phyloP scores from a whole-genome alignment of 92 coral and sea anemone species.

The Epizoanthus illoricatus region DNA sequence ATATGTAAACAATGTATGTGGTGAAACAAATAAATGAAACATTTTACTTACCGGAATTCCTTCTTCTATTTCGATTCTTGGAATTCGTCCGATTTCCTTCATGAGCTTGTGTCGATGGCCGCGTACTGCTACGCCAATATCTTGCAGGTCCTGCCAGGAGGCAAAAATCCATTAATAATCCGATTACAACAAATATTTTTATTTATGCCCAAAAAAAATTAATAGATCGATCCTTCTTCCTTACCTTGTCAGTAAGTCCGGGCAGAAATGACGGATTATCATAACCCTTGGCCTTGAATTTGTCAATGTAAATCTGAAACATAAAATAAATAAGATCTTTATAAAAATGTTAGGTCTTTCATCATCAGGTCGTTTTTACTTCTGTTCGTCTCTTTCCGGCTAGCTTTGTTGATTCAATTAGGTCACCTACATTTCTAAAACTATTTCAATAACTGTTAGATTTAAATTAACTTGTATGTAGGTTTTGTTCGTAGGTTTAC shows the following conservation, averaged over 20 bases:
- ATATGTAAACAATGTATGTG: too few species aligned
- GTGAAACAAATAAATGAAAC: too few species aligned
- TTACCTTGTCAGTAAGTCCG: slow-evolving; percentile 32
- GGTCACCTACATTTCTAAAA: too few species aligned
- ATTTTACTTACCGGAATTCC: slow-evolving; percentile 33
- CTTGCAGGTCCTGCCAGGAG: slow-evolving; percentile 14
- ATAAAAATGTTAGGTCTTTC: background rate
- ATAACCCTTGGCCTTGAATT: slow-evolving; percentile 40
- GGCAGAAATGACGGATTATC: slow-evolving; percentile 35
- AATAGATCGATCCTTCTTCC: background rate
- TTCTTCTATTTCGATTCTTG: slow-evolving; percentile 40
- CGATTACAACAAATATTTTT: background rate
- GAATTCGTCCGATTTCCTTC: slow-evolving; percentile 35
- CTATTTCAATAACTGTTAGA: too few species aligned
- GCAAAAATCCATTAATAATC: background rate
- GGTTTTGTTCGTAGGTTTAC: too few species aligned
- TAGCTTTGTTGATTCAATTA: too few species aligned
- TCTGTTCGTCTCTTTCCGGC: too few species aligned
- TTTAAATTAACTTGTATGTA: too few species aligned
- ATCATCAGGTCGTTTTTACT: background rate
- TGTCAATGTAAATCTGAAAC: slow-evolving; percentile 23
- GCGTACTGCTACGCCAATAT: slow-evolving; percentile 5
- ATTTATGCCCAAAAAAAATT: too few species aligned
- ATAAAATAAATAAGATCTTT: too few species aligned
- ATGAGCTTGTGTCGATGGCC: slow-evolving; percentile 36